Percentiles rank a stretch among this genome's conserved stretches.
Conservation (phyloP, 2,113 vertebrate genomes). For the Corythoichthys intestinalis region DNA sequence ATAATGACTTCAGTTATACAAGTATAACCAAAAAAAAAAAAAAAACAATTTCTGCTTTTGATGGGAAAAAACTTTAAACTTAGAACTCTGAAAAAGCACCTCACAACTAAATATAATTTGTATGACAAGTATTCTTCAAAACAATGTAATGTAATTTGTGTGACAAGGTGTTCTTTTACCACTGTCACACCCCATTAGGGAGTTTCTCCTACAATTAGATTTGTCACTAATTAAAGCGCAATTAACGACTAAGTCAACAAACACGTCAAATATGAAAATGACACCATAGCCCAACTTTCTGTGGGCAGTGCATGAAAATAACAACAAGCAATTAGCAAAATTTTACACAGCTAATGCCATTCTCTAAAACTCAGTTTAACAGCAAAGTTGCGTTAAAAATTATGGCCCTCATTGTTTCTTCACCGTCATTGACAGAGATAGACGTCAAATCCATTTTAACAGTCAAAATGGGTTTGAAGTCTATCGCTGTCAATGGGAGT, state of each 20-base stretch:
- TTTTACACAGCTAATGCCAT: neutral
- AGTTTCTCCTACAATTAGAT: neutral
- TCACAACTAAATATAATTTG: neutral
- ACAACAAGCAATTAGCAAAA: neutral
- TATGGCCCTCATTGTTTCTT: too few relatives aligned
- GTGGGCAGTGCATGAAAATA: neutral
- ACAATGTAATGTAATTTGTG: too few relatives aligned
- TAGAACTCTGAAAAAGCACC: neutral
- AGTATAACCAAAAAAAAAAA: neutral
- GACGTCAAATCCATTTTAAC: too few relatives aligned
- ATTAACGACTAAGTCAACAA: neutral
- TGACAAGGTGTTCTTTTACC: neutral
- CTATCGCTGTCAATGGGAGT: too few relatives aligned
- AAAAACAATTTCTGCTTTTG: neutral
- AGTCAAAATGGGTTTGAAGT: too few relatives aligned
- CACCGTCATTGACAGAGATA: too few relatives aligned
- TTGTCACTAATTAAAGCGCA: neutral
- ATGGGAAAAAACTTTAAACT: neutral
- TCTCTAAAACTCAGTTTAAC: neutral
- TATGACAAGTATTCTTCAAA: neutral
- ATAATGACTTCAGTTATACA: too few relatives aligned
- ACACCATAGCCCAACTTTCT: neutral
- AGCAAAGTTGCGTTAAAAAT: neutral
- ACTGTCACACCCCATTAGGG: neutral
- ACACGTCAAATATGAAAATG: neutral